phyloP scores from a whole-genome alignment of 2,113 vertebrate genomes.

The Syngnathus floridae region DNA sequence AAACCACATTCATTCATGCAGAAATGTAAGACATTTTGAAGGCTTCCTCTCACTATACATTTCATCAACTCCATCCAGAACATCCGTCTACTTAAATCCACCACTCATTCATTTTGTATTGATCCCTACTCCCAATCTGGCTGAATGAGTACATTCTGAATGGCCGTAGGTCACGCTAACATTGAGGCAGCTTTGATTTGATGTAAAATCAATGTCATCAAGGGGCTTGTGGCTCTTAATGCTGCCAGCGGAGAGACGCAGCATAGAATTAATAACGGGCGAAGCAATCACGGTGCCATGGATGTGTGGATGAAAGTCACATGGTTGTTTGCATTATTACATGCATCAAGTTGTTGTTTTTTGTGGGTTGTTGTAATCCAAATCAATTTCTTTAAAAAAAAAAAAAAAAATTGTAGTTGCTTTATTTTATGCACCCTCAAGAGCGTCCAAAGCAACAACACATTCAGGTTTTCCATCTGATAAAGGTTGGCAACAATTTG shows the following conservation, averaged over 20 bases:
- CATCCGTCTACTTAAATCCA: slow-evolving; percentile 25
- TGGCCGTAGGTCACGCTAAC: slow-evolving; percentile 9
- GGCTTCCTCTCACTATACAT: neutral
- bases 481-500: slow-evolving; percentile 4
- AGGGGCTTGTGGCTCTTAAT: slow-evolving; percentile 34
- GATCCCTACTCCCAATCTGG: slow-evolving; percentile 39
- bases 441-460: neutral
- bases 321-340: neutral
- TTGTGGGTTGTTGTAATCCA: too few relatives aligned
- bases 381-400: neutral
- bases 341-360: too few relatives aligned
- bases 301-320: slow-evolving; percentile 14
- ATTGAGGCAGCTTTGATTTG: slow-evolving; percentile 37
- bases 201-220: slow-evolving; percentile 51
- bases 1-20: too few relatives aligned
- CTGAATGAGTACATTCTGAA: slow-evolving; percentile 41
- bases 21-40: neutral
- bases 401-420: too few relatives aligned
- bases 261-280: slow-evolving; percentile 19
- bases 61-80: slow-evolving; percentile 12
- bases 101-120: slow-evolving; percentile 44
- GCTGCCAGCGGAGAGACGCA: slow-evolving; percentile 9
- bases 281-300: slow-evolving; percentile 16
- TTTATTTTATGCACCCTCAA: too few relatives aligned
- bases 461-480: slow-evolving; percentile 24